These are phyloP conservation scores for Fragariocoptes setiger DNA, from an alignment of 1,140 invertebrate genomes.

Conservation along the genomic window DNA sequence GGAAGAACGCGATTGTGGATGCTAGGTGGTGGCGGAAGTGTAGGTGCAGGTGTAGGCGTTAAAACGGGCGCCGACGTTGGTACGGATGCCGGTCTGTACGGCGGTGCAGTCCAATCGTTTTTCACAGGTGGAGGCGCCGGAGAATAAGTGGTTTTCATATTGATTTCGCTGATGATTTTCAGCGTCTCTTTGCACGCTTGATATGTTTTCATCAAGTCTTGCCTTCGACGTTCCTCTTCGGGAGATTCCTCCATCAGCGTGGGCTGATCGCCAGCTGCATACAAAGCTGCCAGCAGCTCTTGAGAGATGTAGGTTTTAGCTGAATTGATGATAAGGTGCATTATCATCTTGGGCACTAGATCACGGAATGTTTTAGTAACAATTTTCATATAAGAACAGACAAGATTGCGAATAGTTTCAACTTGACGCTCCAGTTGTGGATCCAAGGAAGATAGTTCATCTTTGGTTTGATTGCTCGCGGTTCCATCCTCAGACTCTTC, in stretches of 20 bases:
- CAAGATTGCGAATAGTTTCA: slow-evolving; percentile 25
- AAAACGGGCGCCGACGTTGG: too few relatives aligned
- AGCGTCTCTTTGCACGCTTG: slow-evolving; percentile 94
- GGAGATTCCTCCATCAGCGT: slow-evolving; percentile 97
- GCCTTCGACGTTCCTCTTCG: slow-evolving; percentile 76
- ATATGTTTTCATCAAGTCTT: slow-evolving; percentile 96
- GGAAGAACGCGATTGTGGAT: too few relatives aligned
- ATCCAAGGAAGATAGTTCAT: slow-evolving; percentile 16
- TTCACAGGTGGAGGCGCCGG: slow-evolving; percentile 27
- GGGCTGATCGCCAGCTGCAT: slow-evolving; percentile 76
- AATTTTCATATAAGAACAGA: slow-evolving; percentile 26
- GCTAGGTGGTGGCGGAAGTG: too few relatives aligned
- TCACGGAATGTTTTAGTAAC: slow-evolving; percentile 24
- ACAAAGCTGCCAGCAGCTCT: slow-evolving; percentile 77
- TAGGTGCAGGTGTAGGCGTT: too few relatives aligned
- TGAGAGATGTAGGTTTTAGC: slow-evolving; percentile 89
- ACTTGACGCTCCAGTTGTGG: slow-evolving; percentile 20
- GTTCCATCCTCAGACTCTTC: slow-evolving; percentile 19
- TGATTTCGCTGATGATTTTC: slow-evolving; percentile 89
- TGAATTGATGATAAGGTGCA: slow-evolving; percentile 68
- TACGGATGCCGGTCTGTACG: too few relatives aligned
- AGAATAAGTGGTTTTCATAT: slow-evolving; percentile 72
- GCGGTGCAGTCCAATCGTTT: slow-evolving; percentile 19
- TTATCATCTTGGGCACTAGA: slow-evolving; percentile 23
- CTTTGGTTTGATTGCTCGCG: neutral